Base-by-base conservation (phyloP, 2,888 invertebrate species). In the Chirona hameri region DNA sequence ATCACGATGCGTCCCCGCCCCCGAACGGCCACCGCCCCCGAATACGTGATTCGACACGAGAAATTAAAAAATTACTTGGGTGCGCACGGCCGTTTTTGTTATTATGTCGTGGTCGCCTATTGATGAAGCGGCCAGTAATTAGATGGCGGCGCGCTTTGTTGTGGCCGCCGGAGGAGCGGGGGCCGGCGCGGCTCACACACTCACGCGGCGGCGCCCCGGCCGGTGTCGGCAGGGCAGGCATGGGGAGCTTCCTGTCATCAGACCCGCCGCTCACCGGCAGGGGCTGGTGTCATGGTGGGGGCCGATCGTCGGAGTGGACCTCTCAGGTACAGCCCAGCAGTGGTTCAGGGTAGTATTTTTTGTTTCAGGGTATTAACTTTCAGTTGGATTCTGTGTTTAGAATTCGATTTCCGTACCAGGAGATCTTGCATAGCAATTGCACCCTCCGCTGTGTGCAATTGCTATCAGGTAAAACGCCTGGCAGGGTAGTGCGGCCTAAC, bases 101-200 rank as follows among this genome's bases (percentile, higher is more conserved):
- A 46, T 76, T 4, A 76, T 76, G 76, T 76, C 76, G 76, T 46
- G 76, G 76, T 76, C 76, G 76, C 39, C 72, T 76, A 76, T 76
- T 76, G 76, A 76, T 76, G 76, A 76, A 76, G 76, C 76, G 76
- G 46, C 76, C 21, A 29, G 76, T 76, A 76, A 76, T 76, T 76
- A 46, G 76, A 2, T 21, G 76, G 76, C 76, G 76, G 76, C 24
- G 1, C 39, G 18, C 76, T 76, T 76, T 76, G 76, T 76, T 76
- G 76, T 76, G 76, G 76, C 46, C 21, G 76, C 24, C 76, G 24
- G 24, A 24, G 76, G 76, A 27, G 76, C 31, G 18, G 76, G 31
- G 29, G 31, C 21, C 14, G 31, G 12, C 31, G 29, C 29, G 18
- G 12, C 39, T 76, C 39, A n/a, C 76, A 46, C 72, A 31, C 72